Conservation (phyloP, 1,140 invertebrate species). For the Drosophila tropicalis region DNA sequence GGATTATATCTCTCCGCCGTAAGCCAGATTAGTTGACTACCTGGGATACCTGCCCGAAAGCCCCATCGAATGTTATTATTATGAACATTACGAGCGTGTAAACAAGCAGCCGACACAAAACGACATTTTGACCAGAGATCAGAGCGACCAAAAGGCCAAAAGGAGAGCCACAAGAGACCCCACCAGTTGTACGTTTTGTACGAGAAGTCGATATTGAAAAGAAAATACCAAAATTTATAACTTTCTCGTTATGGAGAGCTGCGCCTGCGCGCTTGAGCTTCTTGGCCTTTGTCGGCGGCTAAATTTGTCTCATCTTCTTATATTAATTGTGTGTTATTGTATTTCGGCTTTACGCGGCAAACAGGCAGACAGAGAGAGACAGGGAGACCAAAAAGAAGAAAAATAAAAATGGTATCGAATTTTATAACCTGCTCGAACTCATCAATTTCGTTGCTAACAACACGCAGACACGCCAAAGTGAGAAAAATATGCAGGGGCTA, state of each 20-base stretch:
- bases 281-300: constrained; percentile 73
- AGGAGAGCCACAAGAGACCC: constrained; percentile 47
- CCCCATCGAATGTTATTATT: constrained; percentile 51
- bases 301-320: constrained; percentile 80
- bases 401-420: constrained; percentile 77
- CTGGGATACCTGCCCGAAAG: neutral
- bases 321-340: constrained; percentile 81
- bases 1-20: neutral
- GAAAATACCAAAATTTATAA: constrained; percentile 82
- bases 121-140: constrained; percentile 24
- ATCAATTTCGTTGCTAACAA: constrained; percentile 81
- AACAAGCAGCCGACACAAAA: constrained; percentile 56
- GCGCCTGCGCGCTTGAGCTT: constrained; percentile 22
- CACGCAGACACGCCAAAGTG: constrained; percentile 80
- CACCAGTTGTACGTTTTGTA: constrained; percentile 58
- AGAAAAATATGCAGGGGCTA: constrained; percentile 70
- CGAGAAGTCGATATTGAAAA: constrained; percentile 38
- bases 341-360: constrained; percentile 61
- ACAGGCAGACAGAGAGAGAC: neutral
- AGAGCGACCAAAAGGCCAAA: constrained; percentile 46
- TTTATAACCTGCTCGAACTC: constrained; percentile 81
- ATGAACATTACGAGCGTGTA: constrained; percentile 68
- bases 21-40: neutral
- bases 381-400: constrained; percentile 38
- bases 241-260: constrained; percentile 76